Conservation (phyloP, 2,113 vertebrate genomes). For the Lucifuga dentata region DNA sequence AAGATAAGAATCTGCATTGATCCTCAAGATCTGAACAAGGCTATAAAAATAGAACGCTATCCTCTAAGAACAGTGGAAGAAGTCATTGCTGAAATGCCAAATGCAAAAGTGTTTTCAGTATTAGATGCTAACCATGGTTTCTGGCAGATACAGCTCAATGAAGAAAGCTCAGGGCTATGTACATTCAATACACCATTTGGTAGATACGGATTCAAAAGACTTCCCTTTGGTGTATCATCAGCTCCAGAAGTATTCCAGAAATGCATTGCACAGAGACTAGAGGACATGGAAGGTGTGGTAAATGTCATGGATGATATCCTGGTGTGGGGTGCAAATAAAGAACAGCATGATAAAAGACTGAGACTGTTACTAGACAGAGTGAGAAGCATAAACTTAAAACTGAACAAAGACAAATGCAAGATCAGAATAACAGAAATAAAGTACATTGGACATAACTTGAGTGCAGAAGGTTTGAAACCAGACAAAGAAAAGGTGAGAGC, state of each 20-base stretch:
- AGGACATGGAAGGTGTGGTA: background rate
- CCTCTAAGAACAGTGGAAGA: conserved; percentile 3
- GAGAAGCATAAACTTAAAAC: conserved; percentile 16
- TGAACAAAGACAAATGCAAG: conserved; percentile 25
- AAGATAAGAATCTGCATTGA: conserved; percentile 13
- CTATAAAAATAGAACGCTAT: conserved; percentile 15
- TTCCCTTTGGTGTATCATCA: conserved; percentile 15
- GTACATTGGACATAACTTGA: conserved; percentile 8
- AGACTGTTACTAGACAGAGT: conserved; percentile 20
- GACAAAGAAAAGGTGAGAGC: conserved; percentile 35
- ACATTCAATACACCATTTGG: conserved; percentile 22
- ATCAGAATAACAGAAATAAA: conserved; percentile 20
- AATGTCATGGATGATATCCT: conserved; percentile 13
- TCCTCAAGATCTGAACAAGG: conserved; percentile 20
- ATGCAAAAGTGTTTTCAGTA: conserved; percentile 21
- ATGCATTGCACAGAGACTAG: background rate
- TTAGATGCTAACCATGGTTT: conserved; percentile 31
- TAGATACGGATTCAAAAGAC: background rate
- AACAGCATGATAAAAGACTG: conserved; percentile 19
- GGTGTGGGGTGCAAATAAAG: background rate
- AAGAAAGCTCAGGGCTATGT: conserved; percentile 17
- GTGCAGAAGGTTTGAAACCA: conserved; percentile 23
- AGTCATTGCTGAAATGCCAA: conserved; percentile 9
- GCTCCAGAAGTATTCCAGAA: conserved; percentile 9
- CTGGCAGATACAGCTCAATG: conserved; percentile 17